These are phyloP conservation scores for Eulithis testata DNA, from an alignment of 2,888 invertebrate genomes.

Conservation along the genomic window DNA sequence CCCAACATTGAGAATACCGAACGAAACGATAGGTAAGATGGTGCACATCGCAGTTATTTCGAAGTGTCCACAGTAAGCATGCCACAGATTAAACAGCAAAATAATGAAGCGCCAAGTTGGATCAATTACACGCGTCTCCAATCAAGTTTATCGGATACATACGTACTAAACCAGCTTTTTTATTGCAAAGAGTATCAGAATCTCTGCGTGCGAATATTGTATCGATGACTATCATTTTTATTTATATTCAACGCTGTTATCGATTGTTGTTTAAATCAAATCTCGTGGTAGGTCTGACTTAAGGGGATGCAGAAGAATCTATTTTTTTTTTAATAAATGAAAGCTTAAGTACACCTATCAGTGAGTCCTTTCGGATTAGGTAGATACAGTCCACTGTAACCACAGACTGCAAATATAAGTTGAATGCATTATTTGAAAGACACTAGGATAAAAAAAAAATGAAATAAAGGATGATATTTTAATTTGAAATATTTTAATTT, in stretches of 20 bases:
- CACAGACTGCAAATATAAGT: not conserved
- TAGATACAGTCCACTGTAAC: too few species aligned
- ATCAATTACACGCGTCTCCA: slow-evolving; percentile 22
- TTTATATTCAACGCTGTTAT: not conserved
- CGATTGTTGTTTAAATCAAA: not conserved
- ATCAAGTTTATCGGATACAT: slow-evolving; percentile 17
- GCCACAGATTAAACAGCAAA: not conserved
- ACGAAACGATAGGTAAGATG: too few species aligned
- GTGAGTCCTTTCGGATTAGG: too few species aligned
- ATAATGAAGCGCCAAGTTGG: slow-evolving; percentile 21
- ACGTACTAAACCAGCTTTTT: slow-evolving; percentile 20
- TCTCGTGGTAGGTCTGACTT: not conserved
- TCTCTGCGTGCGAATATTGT: not conserved
- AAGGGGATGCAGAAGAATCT: not conserved
- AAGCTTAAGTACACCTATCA: too few species aligned
- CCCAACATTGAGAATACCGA: too few species aligned
- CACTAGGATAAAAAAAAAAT: not conserved
- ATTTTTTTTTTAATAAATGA: too few species aligned
- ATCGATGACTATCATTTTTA: slow-evolving; percentile 1
- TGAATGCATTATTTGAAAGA: too few species aligned
- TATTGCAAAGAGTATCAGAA: slow-evolving; percentile 11
- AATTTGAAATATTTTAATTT: too few species aligned
- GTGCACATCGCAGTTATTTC: not conserved
- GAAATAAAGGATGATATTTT: too few species aligned
- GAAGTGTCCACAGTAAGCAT: not conserved